Percentiles rank a stretch among this genome's conserved stretches.
phyloP scores from a whole-genome alignment of 2,113 vertebrate species.

The Sinocyclocheilus anophthalmus region DNA sequence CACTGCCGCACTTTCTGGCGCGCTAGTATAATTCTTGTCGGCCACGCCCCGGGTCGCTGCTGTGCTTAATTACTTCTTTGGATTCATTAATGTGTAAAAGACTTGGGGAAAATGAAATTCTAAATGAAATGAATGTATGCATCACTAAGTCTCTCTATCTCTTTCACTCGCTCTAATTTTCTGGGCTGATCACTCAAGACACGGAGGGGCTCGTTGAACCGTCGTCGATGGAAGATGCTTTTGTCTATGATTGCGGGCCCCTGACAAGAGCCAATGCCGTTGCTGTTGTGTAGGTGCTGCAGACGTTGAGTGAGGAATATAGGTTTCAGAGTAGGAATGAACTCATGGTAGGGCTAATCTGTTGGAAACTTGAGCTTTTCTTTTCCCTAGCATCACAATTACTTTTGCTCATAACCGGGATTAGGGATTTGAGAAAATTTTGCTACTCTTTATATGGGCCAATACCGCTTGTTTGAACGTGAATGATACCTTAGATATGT shows the following conservation, averaged over 20 bases:
- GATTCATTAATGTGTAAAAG: constrained; percentile 57
- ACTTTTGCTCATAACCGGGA: background rate
- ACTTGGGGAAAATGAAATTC: constrained; percentile 52
- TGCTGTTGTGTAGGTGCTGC: constrained; percentile 18
- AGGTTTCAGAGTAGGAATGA: background rate
- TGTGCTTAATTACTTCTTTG: constrained; percentile 57
- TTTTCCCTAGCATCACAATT: background rate
- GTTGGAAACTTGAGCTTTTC: background rate
- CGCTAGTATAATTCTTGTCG: too few relatives aligned
- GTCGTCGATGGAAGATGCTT: too few relatives aligned
- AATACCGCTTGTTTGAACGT: background rate
- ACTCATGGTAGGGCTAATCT: background rate
- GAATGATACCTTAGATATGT: background rate
- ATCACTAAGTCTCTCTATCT: constrained; percentile 60
- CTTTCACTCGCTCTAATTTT: constrained; percentile 44
- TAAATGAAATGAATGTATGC: constrained; percentile 70
- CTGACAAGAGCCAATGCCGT: constrained; percentile 22
- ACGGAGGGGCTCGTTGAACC: too few relatives aligned
- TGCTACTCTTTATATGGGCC: background rate
- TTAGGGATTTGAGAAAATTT: background rate
- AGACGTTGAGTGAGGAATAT: background rate
- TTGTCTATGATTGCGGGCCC: too few relatives aligned
- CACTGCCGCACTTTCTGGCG: too few relatives aligned
- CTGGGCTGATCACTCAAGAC: too few relatives aligned
- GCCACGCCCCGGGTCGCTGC: too few relatives aligned